Evolutionary conservation across 2,888 invertebrate genomes (phyloP).

Genomic region (Nomada fucata): DNA sequence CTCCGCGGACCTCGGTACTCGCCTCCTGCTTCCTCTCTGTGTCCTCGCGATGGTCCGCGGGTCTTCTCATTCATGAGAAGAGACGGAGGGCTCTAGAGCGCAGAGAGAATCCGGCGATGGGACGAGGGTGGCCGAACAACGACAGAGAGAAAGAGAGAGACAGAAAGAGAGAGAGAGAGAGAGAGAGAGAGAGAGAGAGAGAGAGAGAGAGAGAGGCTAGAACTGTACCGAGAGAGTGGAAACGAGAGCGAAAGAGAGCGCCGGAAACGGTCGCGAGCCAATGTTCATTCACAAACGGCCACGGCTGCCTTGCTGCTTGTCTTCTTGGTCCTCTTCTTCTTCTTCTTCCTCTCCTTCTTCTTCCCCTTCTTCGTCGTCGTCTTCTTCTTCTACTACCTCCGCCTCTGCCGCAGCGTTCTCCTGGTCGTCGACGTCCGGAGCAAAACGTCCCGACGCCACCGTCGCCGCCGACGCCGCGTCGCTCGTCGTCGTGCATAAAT

Average conservation of each 20-base stretch:
- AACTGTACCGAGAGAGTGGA: slow-evolving; percentile 51
- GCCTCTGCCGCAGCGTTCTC: slow-evolving; percentile 43
- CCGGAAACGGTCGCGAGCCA: slow-evolving; percentile 83
- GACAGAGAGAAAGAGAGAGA: too few relatives aligned
- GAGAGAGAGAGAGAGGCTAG: slow-evolving; percentile 49
- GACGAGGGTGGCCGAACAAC: slow-evolving; percentile 36
- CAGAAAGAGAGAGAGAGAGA: slow-evolving; percentile 34
- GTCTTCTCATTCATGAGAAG: slow-evolving; percentile 83
- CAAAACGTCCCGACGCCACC: slow-evolving; percentile 79
- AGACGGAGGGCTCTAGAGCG: slow-evolving; percentile 72
- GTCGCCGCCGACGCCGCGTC: slow-evolving; percentile 71
- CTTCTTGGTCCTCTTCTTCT: slow-evolving; percentile 61
- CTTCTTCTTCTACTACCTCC: slow-evolving; percentile 36
- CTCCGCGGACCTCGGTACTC: slow-evolving; percentile 30
- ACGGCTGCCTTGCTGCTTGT: slow-evolving; percentile 66
- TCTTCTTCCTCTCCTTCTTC: slow-evolving; percentile 60
- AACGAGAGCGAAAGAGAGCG: slow-evolving; percentile 68
- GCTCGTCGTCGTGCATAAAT: slow-evolving; percentile 78
- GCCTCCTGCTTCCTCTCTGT: slow-evolving; percentile 33
- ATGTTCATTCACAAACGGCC: slow-evolving; percentile 83
- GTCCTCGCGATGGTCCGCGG: slow-evolving; percentile 72
- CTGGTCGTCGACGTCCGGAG: slow-evolving; percentile 74
- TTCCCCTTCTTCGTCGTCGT: slow-evolving; percentile 43
- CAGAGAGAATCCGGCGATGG: slow-evolving; percentile 51
- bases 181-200: slow-evolving; percentile 31